Base-by-base conservation (phyloP, 2,797 vertebrate species). In the Muraenolepis orangiensis region DNA sequence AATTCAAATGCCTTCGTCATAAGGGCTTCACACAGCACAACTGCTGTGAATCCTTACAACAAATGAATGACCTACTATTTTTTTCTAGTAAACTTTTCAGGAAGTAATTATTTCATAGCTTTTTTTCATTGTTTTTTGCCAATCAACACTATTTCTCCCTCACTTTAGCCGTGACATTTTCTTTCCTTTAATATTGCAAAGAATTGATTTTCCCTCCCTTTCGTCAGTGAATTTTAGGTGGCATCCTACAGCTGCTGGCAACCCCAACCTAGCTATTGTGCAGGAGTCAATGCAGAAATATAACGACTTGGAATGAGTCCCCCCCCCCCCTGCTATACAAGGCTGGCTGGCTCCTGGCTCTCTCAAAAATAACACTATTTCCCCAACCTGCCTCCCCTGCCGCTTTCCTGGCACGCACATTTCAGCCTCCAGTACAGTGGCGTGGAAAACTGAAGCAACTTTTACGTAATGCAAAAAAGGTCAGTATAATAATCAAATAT, bases 321-420 rank as follows among this genome's bases (percentile, higher is more conserved):
- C 71, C 72, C n/a, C n/a, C n/a, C n/a, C n/a, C n/a, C n/a, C 83
- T 83, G 87, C 90, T 87, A 78, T 89, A 91, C 80, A 81, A 82
- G 78, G 75, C 80, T 76, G 79, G 80, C 78, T 78, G 81, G 87
- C 82, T 87, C 79, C 72, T 67, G 74, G 80, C 82, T 57, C 76
- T 31, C 42, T 79, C 85, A 79, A 88, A 87, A 87, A 90, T 88
- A 84, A 73, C 40, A 73, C 66, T 74, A 71, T 70, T 76, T 74
- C 82, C 73, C 71, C 69, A 74, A 69, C 31, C 38, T 26, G 78
- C 71, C 81, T 83, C 72, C 72, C 67, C 75, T 70, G 57, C 36
- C 74, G 70, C 74, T 68, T 74, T 76, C 82, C 70, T 51, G 72
- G 78, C 18, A 42, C 14, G 40, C 13, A 42, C 40, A 42, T 42